Conservation (phyloP, 2,113 vertebrate genomes). For the Lophius piscatorius region DNA sequence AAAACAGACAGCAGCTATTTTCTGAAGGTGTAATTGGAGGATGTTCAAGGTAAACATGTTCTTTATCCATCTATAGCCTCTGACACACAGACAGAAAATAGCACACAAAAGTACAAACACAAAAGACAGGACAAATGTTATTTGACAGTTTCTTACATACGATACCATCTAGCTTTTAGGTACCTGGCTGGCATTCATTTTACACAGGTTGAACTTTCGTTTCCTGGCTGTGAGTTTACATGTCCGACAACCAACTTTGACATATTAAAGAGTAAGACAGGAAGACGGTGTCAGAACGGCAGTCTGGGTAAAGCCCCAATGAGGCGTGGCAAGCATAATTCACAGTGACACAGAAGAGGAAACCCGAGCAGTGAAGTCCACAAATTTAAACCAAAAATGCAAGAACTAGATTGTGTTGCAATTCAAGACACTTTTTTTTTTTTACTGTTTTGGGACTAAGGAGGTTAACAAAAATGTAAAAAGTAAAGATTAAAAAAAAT, state of each 20-base stretch:
- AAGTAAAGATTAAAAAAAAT: conserved; percentile 14
- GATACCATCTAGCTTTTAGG: conserved; percentile 73
- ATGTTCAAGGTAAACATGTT: conserved; percentile 46
- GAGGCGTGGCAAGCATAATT: conserved; percentile 68
- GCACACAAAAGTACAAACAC: conserved; percentile 52
- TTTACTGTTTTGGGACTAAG: conserved; percentile 27
- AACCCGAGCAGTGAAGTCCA: conserved; percentile 61
- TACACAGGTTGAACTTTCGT: conserved; percentile 75
- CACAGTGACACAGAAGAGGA: conserved; percentile 70
- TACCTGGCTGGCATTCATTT: conserved; percentile 64
- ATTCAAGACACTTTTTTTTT: conserved; percentile 43
- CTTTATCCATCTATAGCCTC: conserved; percentile 27
- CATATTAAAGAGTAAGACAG: conserved; percentile 67
- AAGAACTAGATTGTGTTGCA: conserved; percentile 34
- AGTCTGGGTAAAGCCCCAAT: conserved; percentile 57
- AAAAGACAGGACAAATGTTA: conserved; percentile 55
- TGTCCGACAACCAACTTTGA: conserved; percentile 60
- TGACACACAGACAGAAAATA: conserved; percentile 30
- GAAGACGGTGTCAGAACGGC: conserved; percentile 61
- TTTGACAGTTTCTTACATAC: conserved; percentile 66
- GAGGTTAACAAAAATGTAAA: conserved; percentile 15
- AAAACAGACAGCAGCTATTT: conserved; percentile 20
- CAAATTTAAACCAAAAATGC: conserved; percentile 65
- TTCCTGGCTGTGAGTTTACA: conserved; percentile 66
- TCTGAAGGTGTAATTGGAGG: conserved; percentile 40